Evolutionary conservation across 2,113 vertebrate species (phyloP), one percentile per base, ranked within the genome.

Genomic region (Salvelinus fontinalis): DNA sequence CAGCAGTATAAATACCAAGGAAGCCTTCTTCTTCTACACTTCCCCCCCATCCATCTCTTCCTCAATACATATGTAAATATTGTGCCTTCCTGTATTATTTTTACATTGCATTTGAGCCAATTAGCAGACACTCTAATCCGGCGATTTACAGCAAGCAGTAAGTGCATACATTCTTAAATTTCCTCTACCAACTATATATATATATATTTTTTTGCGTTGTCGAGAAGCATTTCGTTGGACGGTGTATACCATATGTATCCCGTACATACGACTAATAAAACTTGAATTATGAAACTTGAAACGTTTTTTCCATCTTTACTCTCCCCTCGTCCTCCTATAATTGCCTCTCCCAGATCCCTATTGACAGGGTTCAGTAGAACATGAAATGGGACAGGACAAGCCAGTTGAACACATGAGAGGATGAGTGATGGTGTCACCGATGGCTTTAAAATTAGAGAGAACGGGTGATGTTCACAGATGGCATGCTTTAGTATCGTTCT

Each of bases 401-500:
- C 9, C 9, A 44, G 39, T 44, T 9, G 39, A 44, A 54, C 49
- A 54, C 5, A 54, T 57, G 67, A 79, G 51, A 72, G 65, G 70
- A 67, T 3, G 16, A 69, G 67, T 27, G 70, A 64, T 1, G 57
- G 8, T 48, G 29, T 67, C 49, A 54, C 1, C 14, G 27, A 24
- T 27, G 13, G 14, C 14, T 62, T 62, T 62, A 62, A 62, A 62
- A 7, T 62, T 18, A 18, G 66, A 67, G 26, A 66, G 71, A 44
- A 73, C 74, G 72, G 67, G 69, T 72, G 70, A 73, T 73, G 24
- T 64, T 76, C 76, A 67, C 2, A 76, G 84, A 84, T 80, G 84
- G 31, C 73, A 86, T 85, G 85, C 75, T 80, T 68, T 51, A 74
- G 4, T 64, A 81, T 80, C 67, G 39, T n/a, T 68, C 59, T 70